phyloP scores from a whole-genome alignment of 1,140 invertebrate genomes.

The Hylaeus volcanicus region DNA sequence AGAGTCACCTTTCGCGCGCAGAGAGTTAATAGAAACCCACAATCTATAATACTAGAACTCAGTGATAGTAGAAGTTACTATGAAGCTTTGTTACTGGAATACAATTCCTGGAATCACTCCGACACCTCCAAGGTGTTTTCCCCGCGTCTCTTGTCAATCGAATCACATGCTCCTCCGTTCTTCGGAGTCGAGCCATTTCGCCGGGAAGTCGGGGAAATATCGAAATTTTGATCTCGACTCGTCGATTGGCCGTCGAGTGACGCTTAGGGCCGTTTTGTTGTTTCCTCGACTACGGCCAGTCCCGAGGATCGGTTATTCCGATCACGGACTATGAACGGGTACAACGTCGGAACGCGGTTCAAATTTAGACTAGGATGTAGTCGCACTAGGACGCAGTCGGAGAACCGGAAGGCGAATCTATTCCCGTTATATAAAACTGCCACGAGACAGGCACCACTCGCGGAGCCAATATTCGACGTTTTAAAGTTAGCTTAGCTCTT shows the following conservation, averaged over 20 bases:
- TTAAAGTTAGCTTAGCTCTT: neutral
- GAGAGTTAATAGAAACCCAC: too few relatives aligned
- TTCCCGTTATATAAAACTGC: conserved; percentile 39
- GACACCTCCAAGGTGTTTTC: too few relatives aligned
- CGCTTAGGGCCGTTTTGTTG: conserved; percentile 5
- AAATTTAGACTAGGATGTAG: conserved; percentile 50
- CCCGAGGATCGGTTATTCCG: conserved; percentile 37
- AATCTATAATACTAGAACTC: too few relatives aligned
- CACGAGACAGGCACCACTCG: neutral
- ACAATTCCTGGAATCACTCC: too few relatives aligned
- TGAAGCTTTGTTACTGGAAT: too few relatives aligned
- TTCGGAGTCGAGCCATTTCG: neutral
- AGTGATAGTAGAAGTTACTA: too few relatives aligned
- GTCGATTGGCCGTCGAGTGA: neutral
- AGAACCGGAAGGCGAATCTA: conserved; percentile 30
- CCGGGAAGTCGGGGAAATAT: neutral
- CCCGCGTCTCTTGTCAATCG: neutral
- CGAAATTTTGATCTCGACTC: conserved; percentile 3
- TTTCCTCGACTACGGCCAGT: neutral
- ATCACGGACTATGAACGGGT: conserved; percentile 37
- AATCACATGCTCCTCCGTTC: neutral
- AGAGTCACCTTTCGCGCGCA: too few relatives aligned
- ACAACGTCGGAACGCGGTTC: conserved; percentile 33
- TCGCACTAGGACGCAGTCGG: conserved; percentile 23
- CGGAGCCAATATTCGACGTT: neutral